A percentile compares a stretch with the other conserved stretches of the same genome.
These are phyloP conservation scores for Pherbina coryleti DNA, from an alignment of 2,888 invertebrate genomes.

Conservation along the genomic window DNA sequence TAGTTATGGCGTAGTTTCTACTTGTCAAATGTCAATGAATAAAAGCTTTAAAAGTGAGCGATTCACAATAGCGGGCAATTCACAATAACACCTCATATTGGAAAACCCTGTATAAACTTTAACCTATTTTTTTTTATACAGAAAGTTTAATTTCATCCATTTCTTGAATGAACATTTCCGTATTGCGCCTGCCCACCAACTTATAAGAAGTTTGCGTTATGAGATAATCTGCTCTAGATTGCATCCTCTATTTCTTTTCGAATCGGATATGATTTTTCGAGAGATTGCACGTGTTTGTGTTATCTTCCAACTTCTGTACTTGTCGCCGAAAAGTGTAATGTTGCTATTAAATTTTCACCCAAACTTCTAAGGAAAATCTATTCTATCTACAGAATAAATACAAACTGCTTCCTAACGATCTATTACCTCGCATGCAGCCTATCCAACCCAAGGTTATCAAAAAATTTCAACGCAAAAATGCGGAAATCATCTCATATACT, in stretches of 20 bases:
- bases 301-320: conserved; percentile 55
- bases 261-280: conserved; percentile 56
- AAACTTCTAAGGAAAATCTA: background rate
- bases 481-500: background rate
- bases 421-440: conserved; percentile 58
- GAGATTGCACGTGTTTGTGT: conserved; percentile 54
- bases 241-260: conserved; percentile 60
- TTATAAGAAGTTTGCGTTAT: conserved; percentile 48
- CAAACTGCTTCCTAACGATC: background rate
- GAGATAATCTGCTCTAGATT: conserved; percentile 57
- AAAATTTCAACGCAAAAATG: conserved; percentile 24
- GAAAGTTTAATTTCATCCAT: conserved; percentile 46
- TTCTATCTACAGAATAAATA: background rate
- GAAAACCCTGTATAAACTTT: background rate
- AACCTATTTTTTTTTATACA: conserved; percentile 4
- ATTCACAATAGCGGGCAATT: too few relatives aligned
- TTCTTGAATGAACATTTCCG: conserved; percentile 51
- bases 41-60: too few relatives aligned
- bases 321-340: conserved; percentile 47
- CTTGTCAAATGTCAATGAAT: too few relatives aligned
- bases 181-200: conserved; percentile 41
- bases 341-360: background rate
- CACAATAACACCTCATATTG: too few relatives aligned
- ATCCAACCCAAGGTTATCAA: conserved; percentile 56
- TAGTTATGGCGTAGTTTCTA: too few relatives aligned